Conservation (phyloP, 2,888 invertebrate species). For the Himalopsyche kuldschensis region DNA sequence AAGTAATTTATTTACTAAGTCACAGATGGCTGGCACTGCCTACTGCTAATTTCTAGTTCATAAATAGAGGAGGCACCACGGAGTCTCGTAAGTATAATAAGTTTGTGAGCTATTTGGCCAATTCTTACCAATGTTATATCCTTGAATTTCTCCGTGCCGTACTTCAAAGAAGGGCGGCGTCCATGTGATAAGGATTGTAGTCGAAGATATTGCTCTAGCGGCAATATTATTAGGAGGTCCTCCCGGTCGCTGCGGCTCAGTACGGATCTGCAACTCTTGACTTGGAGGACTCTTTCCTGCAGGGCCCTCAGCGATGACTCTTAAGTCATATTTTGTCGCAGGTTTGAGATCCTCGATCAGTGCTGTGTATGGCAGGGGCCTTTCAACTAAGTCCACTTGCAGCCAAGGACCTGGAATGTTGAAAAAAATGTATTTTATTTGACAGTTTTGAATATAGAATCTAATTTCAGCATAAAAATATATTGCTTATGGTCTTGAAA, state of each 20-base stretch:
- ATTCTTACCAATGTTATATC: conserved; percentile 71
- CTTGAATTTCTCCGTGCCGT: conserved; percentile 74
- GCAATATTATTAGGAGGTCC: background rate
- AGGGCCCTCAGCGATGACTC: conserved; percentile 74
- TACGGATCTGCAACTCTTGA: conserved; percentile 63
- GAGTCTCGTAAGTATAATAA: too few species aligned
- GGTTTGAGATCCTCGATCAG: conserved; percentile 70
- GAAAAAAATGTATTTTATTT: background rate
- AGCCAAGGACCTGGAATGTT: conserved; percentile 54
- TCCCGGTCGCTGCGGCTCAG: conserved; percentile 49
- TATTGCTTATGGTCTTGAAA: too few species aligned
- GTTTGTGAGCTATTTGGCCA: too few species aligned
- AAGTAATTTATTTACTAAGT: background rate
- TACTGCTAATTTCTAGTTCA: too few species aligned
- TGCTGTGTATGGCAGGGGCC: conserved; percentile 64
- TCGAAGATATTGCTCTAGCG: conserved; percentile 58
- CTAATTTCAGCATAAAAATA: too few species aligned
- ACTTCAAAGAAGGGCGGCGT: conserved; percentile 69
- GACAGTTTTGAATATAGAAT: too few species aligned
- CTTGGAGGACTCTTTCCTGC: conserved; percentile 72
- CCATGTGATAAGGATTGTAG: conserved; percentile 74
- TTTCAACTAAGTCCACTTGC: conserved; percentile 66
- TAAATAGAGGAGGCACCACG: too few species aligned
- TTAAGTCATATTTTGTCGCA: conserved; percentile 69
- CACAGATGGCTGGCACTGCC: too few species aligned